Evolutionary conservation across 1,140 invertebrate genomes (phyloP).

Genomic region (Cydia fagiglandana): DNA sequence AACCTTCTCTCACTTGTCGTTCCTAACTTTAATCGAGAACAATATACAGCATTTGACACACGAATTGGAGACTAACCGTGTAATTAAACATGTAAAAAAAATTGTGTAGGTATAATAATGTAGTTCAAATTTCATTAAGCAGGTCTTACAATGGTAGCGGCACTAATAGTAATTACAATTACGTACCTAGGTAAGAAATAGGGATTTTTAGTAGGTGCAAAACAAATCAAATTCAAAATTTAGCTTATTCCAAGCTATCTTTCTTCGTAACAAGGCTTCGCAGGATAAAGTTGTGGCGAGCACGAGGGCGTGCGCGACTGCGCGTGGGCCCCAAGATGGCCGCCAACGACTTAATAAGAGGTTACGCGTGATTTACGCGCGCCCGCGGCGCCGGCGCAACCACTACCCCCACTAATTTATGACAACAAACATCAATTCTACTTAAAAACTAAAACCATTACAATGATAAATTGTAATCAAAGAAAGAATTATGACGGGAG

Average conservation of each 20-base stretch:
- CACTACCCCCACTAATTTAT: conserved; percentile 76
- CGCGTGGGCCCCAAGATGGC: conserved; percentile 73
- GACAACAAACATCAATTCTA: conserved; percentile 74
- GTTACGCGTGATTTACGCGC: conserved; percentile 73
- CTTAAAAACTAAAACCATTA: conserved; percentile 48
- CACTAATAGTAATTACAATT: no score
- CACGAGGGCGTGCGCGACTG: conserved; percentile 56
- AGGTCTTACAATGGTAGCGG: no score
- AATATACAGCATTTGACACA: no score
- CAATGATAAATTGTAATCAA: conserved; percentile 49
- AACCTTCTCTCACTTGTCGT: no score
- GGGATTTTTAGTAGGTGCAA: no score
- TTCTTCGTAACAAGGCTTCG: neutral
- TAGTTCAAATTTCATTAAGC: no score
- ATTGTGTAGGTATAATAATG: no score
- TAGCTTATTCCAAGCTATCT: neutral
- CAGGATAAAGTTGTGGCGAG: conserved; percentile 56
- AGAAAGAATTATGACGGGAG: neutral
- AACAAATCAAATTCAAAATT: neutral
- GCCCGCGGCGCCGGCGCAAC: conserved; percentile 73
- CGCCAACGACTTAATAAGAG: conserved; percentile 75
- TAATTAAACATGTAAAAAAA: no score
- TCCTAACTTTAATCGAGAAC: no score
- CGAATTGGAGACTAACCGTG: no score
- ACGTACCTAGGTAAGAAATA: no score